Evolutionary conservation across 2,888 invertebrate genomes (phyloP).

Genomic region (Ischnus inquisitorius): DNA sequence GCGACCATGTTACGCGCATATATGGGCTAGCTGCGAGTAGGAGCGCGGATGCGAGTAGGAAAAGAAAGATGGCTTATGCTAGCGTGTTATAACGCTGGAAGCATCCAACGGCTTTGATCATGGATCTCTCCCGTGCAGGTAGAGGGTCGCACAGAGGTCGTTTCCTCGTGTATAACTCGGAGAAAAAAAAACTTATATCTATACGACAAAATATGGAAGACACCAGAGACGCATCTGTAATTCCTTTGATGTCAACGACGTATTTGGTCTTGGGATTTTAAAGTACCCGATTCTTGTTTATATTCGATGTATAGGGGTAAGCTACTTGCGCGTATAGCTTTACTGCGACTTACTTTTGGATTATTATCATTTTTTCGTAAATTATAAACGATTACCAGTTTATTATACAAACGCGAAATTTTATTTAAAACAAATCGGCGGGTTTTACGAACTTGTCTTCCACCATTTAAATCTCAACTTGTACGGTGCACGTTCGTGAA

Average conservation of each 20-base stretch:
- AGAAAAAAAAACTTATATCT: background rate
- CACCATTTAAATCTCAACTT: background rate
- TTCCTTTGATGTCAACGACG: slow-evolving; percentile 39
- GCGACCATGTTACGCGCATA: background rate
- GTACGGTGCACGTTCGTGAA: background rate
- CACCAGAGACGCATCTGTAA: slow-evolving; percentile 2
- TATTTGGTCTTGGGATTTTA: slow-evolving; percentile 27
- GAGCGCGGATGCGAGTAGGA: slow-evolving; percentile 22
- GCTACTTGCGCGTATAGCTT: background rate
- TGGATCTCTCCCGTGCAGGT: slow-evolving; percentile 24
- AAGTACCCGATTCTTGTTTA: slow-evolving; percentile 3
- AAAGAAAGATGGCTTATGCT: slow-evolving; percentile 24
- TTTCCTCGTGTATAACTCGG: background rate
- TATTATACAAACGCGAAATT: background rate
- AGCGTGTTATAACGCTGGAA: slow-evolving; percentile 41
- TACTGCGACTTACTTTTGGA: background rate
- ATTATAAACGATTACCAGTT: background rate
- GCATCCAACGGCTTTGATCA: slow-evolving; percentile 48
- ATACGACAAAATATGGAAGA: background rate
- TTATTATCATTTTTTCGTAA: background rate
- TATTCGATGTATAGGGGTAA: background rate
- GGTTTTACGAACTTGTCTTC: background rate
- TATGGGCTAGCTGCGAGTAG: background rate
- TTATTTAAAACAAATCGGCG: background rate
- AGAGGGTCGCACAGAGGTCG: background rate